phyloP scores from a whole-genome alignment of 35 echinoderm and acorn worm genomes.

The Anneissia japonica region DNA sequence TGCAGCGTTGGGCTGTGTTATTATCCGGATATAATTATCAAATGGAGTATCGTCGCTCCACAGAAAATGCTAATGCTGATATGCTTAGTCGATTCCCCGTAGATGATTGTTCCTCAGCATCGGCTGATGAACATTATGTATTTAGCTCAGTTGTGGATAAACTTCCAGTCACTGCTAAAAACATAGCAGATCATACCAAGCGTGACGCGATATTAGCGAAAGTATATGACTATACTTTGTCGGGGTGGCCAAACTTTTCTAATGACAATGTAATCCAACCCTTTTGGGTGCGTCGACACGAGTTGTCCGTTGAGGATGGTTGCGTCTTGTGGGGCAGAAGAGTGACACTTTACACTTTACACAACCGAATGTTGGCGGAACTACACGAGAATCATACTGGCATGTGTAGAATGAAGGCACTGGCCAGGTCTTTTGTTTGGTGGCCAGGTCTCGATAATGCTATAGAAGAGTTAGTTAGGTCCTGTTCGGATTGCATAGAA shows the following conservation, averaged over 20 bases:
- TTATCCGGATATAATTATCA: background rate
- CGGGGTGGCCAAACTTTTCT: background rate
- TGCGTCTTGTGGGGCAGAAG: constrained; percentile 19
- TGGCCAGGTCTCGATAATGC: constrained; percentile 7
- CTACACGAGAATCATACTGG: background rate
- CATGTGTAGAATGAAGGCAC: constrained; percentile 8
- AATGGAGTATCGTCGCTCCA: constrained; percentile 1
- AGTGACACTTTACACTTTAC: background rate
- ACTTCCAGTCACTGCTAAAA: too few relatives aligned
- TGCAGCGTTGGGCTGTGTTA: background rate
- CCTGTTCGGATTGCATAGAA: constrained; percentile 5
- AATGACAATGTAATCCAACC: too few relatives aligned
- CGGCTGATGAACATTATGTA: constrained; percentile 25
- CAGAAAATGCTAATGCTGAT: constrained; percentile 42
- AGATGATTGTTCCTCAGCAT: background rate
- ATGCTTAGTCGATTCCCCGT: constrained; percentile 22
- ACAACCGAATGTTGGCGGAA: background rate
- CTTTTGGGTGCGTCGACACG: background rate
- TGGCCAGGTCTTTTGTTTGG: constrained; percentile 10
- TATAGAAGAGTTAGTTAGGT: background rate
- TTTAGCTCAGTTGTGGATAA: constrained; percentile 15
- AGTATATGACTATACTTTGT: constrained; percentile 20
- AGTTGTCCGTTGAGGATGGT: background rate
- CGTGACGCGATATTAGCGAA: background rate
- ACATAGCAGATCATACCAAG: too few relatives aligned